Evolutionary conservation across 2,888 invertebrate genomes (phyloP).

Genomic region (Cyaniris semiargus): DNA sequence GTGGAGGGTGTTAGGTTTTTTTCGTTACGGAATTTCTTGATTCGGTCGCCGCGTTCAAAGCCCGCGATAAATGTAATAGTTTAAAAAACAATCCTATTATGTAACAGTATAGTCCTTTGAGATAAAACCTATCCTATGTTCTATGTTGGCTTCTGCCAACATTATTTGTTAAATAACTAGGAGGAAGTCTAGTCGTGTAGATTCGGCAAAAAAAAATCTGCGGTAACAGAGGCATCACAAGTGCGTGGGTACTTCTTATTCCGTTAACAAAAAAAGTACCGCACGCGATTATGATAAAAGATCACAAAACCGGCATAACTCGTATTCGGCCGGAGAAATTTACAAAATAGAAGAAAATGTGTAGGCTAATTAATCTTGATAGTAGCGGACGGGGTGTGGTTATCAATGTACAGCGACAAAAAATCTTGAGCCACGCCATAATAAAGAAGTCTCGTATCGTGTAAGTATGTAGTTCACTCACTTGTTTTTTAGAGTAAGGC

Average conservation of each 20-base stretch:
- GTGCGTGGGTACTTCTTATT: background rate
- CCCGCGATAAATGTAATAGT: too few species aligned
- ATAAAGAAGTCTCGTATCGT: constrained; percentile 43
- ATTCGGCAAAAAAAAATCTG: background rate
- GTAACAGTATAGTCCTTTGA: too few species aligned
- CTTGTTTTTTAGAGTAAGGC: constrained; percentile 51
- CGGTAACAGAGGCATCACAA: background rate
- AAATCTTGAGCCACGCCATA: constrained; percentile 40
- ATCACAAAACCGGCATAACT: background rate
- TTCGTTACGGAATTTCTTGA: too few species aligned
- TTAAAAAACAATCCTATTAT: too few species aligned
- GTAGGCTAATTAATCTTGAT: constrained; percentile 30
- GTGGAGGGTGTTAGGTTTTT: too few species aligned
- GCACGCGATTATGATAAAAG: constrained; percentile 1
- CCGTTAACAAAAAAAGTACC: constrained; percentile 1
- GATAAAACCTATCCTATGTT: too few species aligned
- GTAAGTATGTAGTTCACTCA: constrained; percentile 50
- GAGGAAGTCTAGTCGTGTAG: background rate
- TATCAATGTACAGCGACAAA: constrained; percentile 44
- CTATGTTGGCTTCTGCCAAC: background rate
- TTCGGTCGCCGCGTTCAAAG: too few species aligned
- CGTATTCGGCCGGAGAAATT: constrained; percentile 14
- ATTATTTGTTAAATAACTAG: background rate
- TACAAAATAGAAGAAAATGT: constrained; percentile 27
- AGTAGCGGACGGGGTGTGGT: constrained; percentile 41